Evolutionary conservation across 2,888 invertebrate genomes (phyloP).

Genomic region (Ecliptopera silaceata): DNA sequence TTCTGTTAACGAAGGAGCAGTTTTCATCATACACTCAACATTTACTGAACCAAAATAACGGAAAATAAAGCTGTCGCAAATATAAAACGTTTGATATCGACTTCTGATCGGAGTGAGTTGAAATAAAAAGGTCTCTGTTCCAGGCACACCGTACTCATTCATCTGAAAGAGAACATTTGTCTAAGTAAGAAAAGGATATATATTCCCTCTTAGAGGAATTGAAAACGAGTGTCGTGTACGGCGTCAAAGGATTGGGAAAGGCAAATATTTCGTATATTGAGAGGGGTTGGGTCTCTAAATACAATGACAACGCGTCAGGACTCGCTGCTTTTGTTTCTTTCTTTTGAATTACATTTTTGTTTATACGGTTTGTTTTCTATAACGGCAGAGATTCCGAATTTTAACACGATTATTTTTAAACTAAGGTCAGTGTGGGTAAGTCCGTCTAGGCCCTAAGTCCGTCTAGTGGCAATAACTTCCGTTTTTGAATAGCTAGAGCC

Average conservation of each 20-base stretch:
- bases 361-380: background rate
- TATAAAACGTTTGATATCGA: slow-evolving; percentile 18
- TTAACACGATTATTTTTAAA: no score
- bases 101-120: slow-evolving; percentile 21
- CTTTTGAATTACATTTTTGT: background rate
- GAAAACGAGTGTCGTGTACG: slow-evolving; percentile 41
- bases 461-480: no score
- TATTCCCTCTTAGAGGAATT: slow-evolving; percentile 49
- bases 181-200: slow-evolving; percentile 37
- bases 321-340: background rate
- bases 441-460: no score
- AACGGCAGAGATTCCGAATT: no score
- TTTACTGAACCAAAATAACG: slow-evolving; percentile 11
- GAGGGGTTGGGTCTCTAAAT: slow-evolving; percentile 15
- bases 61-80: slow-evolving; percentile 8
- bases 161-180: slow-evolving; percentile 35
- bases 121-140: slow-evolving; percentile 25
- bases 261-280: slow-evolving; percentile 23
- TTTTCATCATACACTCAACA: slow-evolving; percentile 1
- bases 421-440: no score
- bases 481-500: no score
- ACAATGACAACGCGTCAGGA: slow-evolving; percentile 2
- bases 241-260: slow-evolving; percentile 32
- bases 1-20: background rate
- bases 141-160: slow-evolving; percentile 30